Base-by-base conservation (phyloP, 1,140 invertebrate genomes). In the Zaprionus ornatus region DNA sequence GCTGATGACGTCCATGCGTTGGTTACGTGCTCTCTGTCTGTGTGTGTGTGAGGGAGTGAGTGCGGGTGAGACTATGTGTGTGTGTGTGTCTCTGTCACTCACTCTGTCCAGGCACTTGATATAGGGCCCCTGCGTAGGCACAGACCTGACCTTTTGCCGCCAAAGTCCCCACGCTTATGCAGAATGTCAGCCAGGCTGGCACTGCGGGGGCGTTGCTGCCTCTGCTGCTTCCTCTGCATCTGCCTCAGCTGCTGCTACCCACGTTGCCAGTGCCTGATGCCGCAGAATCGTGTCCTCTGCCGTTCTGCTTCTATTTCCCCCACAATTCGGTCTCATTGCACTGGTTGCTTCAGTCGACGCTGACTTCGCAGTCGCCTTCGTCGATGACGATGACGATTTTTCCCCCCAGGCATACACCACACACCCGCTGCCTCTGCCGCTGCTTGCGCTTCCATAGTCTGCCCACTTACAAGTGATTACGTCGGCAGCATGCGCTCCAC, bases 1-100 rank as follows among this genome's bases (percentile, higher is more conserved):
- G 84, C 84, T 88, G 84, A 88, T 88, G 84, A 88, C 84, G 84
- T 88, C 65, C 81, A 90, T 88, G 85, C 85, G 81, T 81, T 79
- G 45, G 75, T 83, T 90, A 87, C 85, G 81, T 87, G 84, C 32
- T 52, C 65, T 62, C 37, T 55, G 9, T 35, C 12, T 21, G 5
- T 56, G 17, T 45, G 19, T 42, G 25, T 29, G 37, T 61, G 55
- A 29, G 50, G 37, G 29, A 15, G 27, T 63, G 29, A 52, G 45
- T 12, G 45, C 3, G 10, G 9, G 45, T 50, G 15, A 52, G 27
- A 35, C 25, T 37, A 35, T 37, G 7, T 23, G 45, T 21, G 10
- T 63, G 32, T 64, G 50, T 27, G 21, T 23, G 23, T 54, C 12
- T 54, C 23, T 54, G 13, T 54, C 29, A 37, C 23, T 66, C 52